A percentile compares a stretch with the other conserved stretches of the same genome.
phyloP scores from a whole-genome alignment of 2,113 vertebrate species.

The Polyodon spathula region DNA sequence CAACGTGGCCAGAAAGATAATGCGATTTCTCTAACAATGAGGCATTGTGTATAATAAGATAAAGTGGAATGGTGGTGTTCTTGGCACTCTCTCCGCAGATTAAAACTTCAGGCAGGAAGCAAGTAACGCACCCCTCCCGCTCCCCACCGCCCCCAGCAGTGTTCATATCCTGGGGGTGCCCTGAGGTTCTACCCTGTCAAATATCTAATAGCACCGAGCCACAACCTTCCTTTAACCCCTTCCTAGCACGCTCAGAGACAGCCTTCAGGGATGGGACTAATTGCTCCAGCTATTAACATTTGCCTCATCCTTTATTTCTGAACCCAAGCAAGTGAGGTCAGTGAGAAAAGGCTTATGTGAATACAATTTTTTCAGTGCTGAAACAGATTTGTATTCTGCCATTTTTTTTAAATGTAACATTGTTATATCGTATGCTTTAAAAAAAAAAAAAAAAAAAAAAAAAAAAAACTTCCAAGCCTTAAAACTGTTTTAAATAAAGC shows the following conservation, averaged over 20 bases:
- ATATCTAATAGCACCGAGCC: slow-evolving; percentile 52
- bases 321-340: slow-evolving; percentile 20
- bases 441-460: too few relatives aligned
- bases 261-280: too few relatives aligned
- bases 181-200: slow-evolving; percentile 70
- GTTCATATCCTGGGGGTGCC: slow-evolving; percentile 74
- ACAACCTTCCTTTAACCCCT: slow-evolving; percentile 55
- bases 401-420: too few relatives aligned
- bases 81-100: slow-evolving; percentile 19
- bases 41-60: not conserved
- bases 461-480: too few relatives aligned
- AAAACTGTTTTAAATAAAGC: too few relatives aligned
- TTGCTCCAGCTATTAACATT: too few relatives aligned
- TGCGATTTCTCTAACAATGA: slow-evolving; percentile 8
- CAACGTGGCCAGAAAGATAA: slow-evolving; percentile 15
- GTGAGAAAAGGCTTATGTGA: too few relatives aligned
- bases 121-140: slow-evolving; percentile 24
- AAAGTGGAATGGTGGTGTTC: not conserved
- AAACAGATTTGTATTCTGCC: too few relatives aligned
- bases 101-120: slow-evolving; percentile 43
- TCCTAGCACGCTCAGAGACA: slow-evolving; percentile 35
- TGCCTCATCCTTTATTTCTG: too few relatives aligned
- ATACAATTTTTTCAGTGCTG: too few relatives aligned
- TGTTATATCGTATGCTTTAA: too few relatives aligned
- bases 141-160: slow-evolving; percentile 59